Base-by-base conservation (phyloP, 2,113 vertebrate genomes). In the Tyrannus savana region DNA sequence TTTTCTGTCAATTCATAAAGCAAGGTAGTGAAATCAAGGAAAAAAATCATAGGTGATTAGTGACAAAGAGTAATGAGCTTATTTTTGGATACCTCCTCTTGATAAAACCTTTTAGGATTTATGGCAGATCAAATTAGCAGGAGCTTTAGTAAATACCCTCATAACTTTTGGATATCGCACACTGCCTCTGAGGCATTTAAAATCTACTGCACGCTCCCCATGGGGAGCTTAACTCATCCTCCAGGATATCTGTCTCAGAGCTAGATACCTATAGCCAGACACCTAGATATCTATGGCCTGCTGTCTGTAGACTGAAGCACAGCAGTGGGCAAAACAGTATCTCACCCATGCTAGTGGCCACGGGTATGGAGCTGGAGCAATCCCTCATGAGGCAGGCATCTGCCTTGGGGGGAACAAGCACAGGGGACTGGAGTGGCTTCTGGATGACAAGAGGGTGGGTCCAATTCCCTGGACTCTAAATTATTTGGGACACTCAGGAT, bases 321-420 rank as follows among this genome's bases (percentile, higher is more conserved):
- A 55, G n/a, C 14, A 80, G 23, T 0, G 2, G 68, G 33, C 42
- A 58, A 33, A 88, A 27, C 3, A 60, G 1, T 4, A 8, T 64
- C 30, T 63, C 10, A 41, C 39, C 35, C 6, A 18, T 0, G 2
- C 50, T 7, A 3, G 18, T 12, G 55, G 27, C 41, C 1, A 0
- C 33, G 52, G 23, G 10, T 4, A 14, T 14, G 41, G 19, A 62
- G n/a, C 46, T 2, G 5, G 35, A 35, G 37, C 2, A 37, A 60
- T 30, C 11, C 35, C 37, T 21, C 2, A 0, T 0, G 0, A 25
- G 16, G n/a, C 52, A 33, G 12, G 27, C 1, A 1, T 22, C 55
- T 42, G 30, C 42, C 33, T 3, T 5, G 42, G 11, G 74, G 2
- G 0, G 33, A 80, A 52, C 0, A 3, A 77, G 6, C 42, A 47